Conservation (phyloP, 2,113 vertebrate species). For the Plecturocebus donacophilus region DNA sequence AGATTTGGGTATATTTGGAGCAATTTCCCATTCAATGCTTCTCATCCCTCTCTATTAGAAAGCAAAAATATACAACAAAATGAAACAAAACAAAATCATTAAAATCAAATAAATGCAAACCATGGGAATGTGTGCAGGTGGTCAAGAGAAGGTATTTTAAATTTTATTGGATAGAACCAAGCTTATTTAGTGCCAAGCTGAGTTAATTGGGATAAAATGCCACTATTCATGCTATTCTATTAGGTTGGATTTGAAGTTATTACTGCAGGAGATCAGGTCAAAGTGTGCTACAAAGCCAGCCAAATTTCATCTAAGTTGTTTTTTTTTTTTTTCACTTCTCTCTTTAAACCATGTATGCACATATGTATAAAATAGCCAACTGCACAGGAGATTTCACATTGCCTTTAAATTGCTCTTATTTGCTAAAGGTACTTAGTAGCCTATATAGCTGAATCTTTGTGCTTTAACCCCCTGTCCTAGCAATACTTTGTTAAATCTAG, state of each 20-base stretch:
- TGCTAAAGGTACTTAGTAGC: background rate
- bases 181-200: background rate
- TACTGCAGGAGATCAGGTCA: conserved; percentile 33
- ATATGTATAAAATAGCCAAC: background rate
- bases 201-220: conserved; percentile 56
- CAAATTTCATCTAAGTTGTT: conserved; percentile 52
- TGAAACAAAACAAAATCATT: conserved; percentile 50
- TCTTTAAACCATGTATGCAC: background rate
- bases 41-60: background rate
- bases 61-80: conserved; percentile 19
- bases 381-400: background rate
- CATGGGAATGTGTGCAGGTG: background rate
- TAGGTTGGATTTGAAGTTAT: conserved; percentile 51
- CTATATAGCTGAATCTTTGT: background rate
- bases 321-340: conserved; percentile 49
- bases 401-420: conserved; percentile 39
- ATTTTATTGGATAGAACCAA: conserved; percentile 22
- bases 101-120: conserved; percentile 53
- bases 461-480: background rate
- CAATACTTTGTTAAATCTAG: background rate
- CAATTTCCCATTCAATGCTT: background rate
- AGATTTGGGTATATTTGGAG: background rate
- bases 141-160: conserved; percentile 11
- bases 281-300: background rate
- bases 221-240: conserved; percentile 13